Evolutionary conservation across 1,140 invertebrate genomes (phyloP).

Genomic region (Eumaeus atala): DNA sequence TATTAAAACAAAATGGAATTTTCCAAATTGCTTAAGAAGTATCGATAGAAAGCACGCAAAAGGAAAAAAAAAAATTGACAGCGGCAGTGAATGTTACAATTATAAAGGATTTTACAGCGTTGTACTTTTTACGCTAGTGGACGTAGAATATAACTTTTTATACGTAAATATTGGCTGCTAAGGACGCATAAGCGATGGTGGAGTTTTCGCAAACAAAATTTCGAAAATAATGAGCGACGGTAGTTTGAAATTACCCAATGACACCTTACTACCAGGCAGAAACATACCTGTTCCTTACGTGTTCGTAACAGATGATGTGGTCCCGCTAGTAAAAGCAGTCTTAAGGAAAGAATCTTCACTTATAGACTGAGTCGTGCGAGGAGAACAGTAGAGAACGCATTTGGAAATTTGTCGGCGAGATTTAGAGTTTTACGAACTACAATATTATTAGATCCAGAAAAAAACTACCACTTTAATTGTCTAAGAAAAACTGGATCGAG

Average conservation of each 20-base stretch:
- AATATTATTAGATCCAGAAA: constrained; percentile 35
- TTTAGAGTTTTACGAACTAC: constrained; percentile 46
- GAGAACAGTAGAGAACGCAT: constrained; percentile 27
- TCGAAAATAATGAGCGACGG: too few relatives aligned
- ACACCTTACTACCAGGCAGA: constrained; percentile 21
- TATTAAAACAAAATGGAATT: constrained; percentile 22
- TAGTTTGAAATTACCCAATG: too few relatives aligned
- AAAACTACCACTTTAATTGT: constrained; percentile 31
- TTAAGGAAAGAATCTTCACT: constrained; percentile 27
- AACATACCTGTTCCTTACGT: constrained; percentile 25
- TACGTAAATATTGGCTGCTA: constrained; percentile 59
- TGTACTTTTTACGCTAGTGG: constrained; percentile 49
- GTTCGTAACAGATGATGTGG: constrained; percentile 23
- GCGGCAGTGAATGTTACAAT: constrained; percentile 49
- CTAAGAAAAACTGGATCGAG: constrained; percentile 23
- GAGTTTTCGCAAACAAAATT: constrained; percentile 22
- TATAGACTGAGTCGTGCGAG: constrained; percentile 25
- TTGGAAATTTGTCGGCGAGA: constrained; percentile 26
- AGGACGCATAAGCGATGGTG: constrained; percentile 31
- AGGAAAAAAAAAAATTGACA: constrained; percentile 26
- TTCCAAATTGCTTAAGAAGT: constrained; percentile 23
- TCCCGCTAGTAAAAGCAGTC: constrained; percentile 20
- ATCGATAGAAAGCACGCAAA: constrained; percentile 30
- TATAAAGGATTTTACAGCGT: constrained; percentile 63
- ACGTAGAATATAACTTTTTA: constrained; percentile 63